Evolutionary conservation across 1,140 invertebrate species (phyloP), one percentile per base, ranked within the genome.

Genomic region (Lineus longissimus): DNA sequence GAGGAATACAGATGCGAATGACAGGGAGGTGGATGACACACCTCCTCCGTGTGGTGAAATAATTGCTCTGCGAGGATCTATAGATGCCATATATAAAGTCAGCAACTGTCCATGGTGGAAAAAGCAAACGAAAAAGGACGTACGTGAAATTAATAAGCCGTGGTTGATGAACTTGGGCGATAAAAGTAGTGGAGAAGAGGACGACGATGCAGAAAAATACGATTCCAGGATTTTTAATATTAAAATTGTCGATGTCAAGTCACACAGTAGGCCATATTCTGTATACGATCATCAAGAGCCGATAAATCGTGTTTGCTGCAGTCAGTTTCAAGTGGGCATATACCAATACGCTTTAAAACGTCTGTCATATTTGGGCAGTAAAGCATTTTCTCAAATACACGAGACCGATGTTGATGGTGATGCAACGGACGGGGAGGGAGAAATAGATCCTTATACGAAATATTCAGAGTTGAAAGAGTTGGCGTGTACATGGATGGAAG

Each of bases 1-100:
- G n/a, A n/a, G 47, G 19, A 19, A 43, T 51, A n/a, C 6, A 6
- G 47, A n/a, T 19, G 25, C 6, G 6, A n/a, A n/a, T 19, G 47
- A 51, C 4, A n/a, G n/a, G 19, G 47, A 51, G n/a, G 25, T 4
- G 6, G 47, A 51, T 7, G 6, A 51, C 9, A 51, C n/a, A 7
- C 47, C 47, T 7, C 47, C 47, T 4, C 47, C 47, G n/a, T 4
- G 47, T 51, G 6, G 47, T 51, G 47, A 51, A 23, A 51, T 51
- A 51, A 51, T 51, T 7, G 47, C 47, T 51, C 47, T 51, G 47
- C 47, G 47, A 7, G 47, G 47, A 51, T 51, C 47, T 51, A 51
- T 51, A 4, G 47, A 51, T 51, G 47, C 47, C n/a, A 51, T 51
- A 51, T 51, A 51, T n/a, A 51, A 51, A 51, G n/a, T 4, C n/a